Percentiles rank a stretch among this genome's conserved stretches.
Conservation (phyloP, 2,113 vertebrate species). For the Sinosuthora webbiana region DNA sequence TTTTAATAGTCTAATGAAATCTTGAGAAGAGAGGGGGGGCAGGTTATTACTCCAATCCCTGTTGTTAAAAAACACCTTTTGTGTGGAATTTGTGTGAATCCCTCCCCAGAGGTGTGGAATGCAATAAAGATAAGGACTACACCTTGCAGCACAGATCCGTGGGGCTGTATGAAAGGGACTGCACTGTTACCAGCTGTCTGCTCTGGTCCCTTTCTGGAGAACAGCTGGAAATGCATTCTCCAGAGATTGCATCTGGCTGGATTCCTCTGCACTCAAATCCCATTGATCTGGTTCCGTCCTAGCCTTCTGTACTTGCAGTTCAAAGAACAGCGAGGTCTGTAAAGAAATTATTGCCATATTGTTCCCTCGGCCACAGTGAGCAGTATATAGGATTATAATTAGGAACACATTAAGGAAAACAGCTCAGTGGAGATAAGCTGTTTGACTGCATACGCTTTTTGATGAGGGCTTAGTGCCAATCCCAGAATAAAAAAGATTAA, state of each 20-base stretch:
- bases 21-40: background rate
- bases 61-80: background rate
- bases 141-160: background rate
- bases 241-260: constrained; percentile 80
- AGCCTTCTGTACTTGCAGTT: constrained; percentile 81
- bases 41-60: background rate
- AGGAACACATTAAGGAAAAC: constrained; percentile 85
- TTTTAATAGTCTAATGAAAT: constrained; percentile 2
- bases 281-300: constrained; percentile 83
- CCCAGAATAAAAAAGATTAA: constrained; percentile 80
- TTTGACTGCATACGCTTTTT: constrained; percentile 77
- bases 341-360: constrained; percentile 87
- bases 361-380: constrained; percentile 79
- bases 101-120: background rate
- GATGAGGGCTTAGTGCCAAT: constrained; percentile 82
- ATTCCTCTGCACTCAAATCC: constrained; percentile 79
- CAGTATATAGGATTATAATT: constrained; percentile 85
- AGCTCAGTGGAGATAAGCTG: constrained; percentile 82
- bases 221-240: constrained; percentile 81
- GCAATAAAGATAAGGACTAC: constrained; percentile 49
- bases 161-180: background rate
- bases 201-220: constrained; percentile 72
- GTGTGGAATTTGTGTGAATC: background rate
- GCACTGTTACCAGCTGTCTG: constrained; percentile 71
- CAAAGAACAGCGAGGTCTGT: constrained; percentile 81